Conservation (phyloP, 2,797 vertebrate genomes). For the Hippocampus kuda region DNA sequence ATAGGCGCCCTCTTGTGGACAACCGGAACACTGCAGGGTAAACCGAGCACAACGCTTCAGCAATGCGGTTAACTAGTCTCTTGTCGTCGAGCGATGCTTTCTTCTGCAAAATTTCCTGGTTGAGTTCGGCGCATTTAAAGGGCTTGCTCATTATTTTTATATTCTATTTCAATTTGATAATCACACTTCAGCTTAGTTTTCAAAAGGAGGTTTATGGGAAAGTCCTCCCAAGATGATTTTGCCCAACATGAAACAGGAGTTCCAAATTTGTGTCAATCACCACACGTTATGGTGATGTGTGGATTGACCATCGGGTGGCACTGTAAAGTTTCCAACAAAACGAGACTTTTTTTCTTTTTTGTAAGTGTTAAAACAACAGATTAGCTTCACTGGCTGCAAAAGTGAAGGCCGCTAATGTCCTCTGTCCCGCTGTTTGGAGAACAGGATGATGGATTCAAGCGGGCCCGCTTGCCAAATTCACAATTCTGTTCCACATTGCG, state of each 20-base stretch:
- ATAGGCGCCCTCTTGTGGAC: constrained; percentile 46
- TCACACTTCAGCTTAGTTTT: not conserved
- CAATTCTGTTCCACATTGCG: constrained; percentile 57
- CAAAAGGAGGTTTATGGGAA: not conserved
- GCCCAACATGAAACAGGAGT: not conserved
- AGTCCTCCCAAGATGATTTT: not conserved
- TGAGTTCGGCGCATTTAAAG: too few relatives aligned
- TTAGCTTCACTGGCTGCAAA: constrained; percentile 39
- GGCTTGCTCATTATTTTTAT: too few relatives aligned
- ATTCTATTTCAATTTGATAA: too few relatives aligned
- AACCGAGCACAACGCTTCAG: constrained; percentile 19
- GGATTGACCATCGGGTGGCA: constrained; percentile 45
- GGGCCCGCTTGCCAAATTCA: constrained; percentile 62
- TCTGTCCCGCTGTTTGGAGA: constrained; percentile 62
- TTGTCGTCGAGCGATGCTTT: not conserved
- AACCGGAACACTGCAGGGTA: constrained; percentile 28
- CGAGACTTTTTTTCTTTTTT: constrained; percentile 34
- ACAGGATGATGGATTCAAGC: constrained; percentile 69
- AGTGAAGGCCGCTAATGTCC: constrained; percentile 46
- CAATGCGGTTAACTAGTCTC: not conserved
- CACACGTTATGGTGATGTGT: not conserved
- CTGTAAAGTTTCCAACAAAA: constrained; percentile 35
- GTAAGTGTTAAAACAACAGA: constrained; percentile 56
- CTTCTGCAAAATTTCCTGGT: not conserved
- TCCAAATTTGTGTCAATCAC: not conserved